These are phyloP conservation scores for Mola mola DNA, from an alignment of 2,113 vertebrate species.

Conservation along the genomic window DNA sequence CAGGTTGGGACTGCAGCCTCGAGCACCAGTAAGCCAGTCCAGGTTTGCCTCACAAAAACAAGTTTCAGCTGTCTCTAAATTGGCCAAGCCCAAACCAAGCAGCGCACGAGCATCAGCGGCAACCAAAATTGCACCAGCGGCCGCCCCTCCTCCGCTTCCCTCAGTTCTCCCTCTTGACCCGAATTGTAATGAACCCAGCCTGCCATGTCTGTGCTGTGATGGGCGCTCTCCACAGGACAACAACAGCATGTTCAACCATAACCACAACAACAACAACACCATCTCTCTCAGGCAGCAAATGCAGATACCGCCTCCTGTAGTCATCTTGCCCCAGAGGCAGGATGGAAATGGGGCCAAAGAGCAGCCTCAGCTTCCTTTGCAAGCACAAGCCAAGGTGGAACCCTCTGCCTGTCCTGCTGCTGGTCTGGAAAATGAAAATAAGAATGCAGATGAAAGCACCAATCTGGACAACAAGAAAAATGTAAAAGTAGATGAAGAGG, in stretches of 20 bases:
- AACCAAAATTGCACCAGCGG: conserved; percentile 41
- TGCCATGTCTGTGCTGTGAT: conserved; percentile 90
- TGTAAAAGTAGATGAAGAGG: conserved; percentile 60
- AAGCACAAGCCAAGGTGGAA: conserved; percentile 45
- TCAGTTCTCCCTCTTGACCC: conserved; percentile 83
- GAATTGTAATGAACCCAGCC: conserved; percentile 91
- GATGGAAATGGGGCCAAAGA: conserved; percentile 56
- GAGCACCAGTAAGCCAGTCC: conserved; percentile 62
- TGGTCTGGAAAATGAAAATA: conserved; percentile 35
- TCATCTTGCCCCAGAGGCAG: conserved; percentile 53
- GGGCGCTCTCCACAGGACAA: conserved; percentile 79
- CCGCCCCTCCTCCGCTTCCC: conserved; percentile 49
- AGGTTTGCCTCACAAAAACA: conserved; percentile 68
- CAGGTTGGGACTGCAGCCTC: conserved; percentile 64
- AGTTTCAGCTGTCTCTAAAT: conserved; percentile 47
- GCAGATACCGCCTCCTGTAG: conserved; percentile 69
- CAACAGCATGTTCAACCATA: conserved; percentile 85
- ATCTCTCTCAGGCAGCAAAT: conserved; percentile 77
- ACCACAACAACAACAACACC: conserved; percentile 85
- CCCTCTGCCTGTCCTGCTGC: conserved; percentile 39
- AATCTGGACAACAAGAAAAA: conserved; percentile 66
- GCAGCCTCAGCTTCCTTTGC: conserved; percentile 27
- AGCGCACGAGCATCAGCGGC: conserved; percentile 29
- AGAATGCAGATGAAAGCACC: conserved; percentile 35
- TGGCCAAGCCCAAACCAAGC: conserved; percentile 73